Conservation (phyloP, 2,113 vertebrate genomes). For the Oreotragus oreotragus region DNA sequence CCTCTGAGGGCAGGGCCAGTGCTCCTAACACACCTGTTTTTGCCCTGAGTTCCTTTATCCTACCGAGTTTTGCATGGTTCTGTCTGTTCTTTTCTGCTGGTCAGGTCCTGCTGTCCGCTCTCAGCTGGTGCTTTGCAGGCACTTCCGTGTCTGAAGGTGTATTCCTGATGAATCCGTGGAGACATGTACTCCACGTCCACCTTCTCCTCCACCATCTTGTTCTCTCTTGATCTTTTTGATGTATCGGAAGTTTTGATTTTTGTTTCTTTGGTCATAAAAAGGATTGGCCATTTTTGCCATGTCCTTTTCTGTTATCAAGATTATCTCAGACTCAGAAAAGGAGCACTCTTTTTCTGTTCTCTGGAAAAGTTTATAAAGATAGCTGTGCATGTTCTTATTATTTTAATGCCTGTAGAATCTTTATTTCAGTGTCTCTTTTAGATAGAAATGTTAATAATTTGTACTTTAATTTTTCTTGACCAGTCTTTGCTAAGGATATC, state of each 20-base stretch:
- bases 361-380: background rate
- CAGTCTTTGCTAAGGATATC: background rate
- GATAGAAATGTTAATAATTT: background rate
- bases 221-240: background rate
- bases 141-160: background rate
- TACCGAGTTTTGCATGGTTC: background rate
- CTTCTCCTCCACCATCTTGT: background rate
- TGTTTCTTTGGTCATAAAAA: background rate
- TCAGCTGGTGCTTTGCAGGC: background rate
- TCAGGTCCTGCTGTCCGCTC: rapidly evolving
- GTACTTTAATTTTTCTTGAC: background rate
- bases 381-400: background rate
- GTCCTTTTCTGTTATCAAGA: background rate
- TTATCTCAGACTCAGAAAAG: background rate
- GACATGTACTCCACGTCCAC: background rate
- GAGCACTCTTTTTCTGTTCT: background rate
- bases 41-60: background rate
- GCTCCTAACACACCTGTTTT: background rate
- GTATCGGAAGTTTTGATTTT: background rate
- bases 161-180: background rate
- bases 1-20: rapidly evolving
- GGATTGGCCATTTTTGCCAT: background rate
- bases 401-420: background rate
- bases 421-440: background rate
- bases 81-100: rapidly evolving